These are phyloP conservation scores for Drosophila takahashii DNA, from an alignment of 1,140 invertebrate species.

Conservation along the genomic window DNA sequence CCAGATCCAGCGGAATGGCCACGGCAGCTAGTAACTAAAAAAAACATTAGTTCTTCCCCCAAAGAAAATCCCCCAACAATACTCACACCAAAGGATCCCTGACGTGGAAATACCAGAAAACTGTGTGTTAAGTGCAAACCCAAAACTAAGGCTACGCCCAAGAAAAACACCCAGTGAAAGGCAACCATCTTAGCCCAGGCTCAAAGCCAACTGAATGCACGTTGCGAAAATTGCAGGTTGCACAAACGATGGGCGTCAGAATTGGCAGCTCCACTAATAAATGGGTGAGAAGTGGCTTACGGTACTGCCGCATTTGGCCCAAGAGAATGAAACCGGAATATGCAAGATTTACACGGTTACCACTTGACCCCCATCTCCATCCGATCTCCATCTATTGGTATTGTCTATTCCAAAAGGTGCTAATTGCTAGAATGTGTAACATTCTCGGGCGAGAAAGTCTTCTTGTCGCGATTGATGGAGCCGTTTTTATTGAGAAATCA, in stretches of 20 bases:
- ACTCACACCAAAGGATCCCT: constrained; percentile 70
- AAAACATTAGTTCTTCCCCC: background rate
- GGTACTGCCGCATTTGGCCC: background rate
- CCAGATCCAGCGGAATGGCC: constrained; percentile 89
- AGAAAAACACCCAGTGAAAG: constrained; percentile 4
- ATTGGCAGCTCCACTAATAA: constrained; percentile 26
- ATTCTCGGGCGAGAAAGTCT: constrained; percentile 62
- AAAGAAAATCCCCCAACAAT: background rate
- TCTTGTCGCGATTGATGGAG: constrained; percentile 7
- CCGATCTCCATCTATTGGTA: background rate
- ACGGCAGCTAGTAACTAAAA: constrained; percentile 87
- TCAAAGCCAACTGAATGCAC: constrained; percentile 45
- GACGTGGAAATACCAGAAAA: constrained; percentile 68
- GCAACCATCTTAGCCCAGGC: constrained; percentile 47
- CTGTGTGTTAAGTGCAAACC: background rate
- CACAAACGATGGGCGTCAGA: constrained; percentile 10
- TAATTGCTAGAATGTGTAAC: constrained; percentile 73
- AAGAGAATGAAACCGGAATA: constrained; percentile 61
- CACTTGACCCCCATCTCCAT: constrained; percentile 44
- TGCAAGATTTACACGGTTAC: constrained; percentile 74
- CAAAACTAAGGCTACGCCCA: background rate
- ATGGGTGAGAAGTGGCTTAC: constrained; percentile 29
- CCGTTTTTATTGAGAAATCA: constrained; percentile 31
- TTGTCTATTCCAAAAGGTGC: constrained; percentile 40
- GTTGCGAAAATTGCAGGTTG: constrained; percentile 24